A percentile compares a stretch with the other conserved stretches of the same genome.
These are phyloP conservation scores for Oryzaephilus surinamensis DNA, from an alignment of 1,140 invertebrate genomes.

Conservation along the genomic window DNA sequence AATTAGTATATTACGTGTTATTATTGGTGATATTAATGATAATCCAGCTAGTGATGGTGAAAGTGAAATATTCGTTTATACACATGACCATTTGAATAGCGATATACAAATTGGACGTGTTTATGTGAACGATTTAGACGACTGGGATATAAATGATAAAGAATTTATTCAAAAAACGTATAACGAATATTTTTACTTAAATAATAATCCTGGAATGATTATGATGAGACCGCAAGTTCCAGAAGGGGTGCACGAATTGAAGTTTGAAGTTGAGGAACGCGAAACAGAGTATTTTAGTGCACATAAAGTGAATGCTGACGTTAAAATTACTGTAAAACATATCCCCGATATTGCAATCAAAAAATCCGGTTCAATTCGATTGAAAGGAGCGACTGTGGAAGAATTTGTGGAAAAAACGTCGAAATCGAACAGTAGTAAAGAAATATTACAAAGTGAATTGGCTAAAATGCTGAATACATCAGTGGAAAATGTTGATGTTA, in stretches of 20 bases:
- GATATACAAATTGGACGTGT: slow-evolving; percentile 77
- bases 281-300: slow-evolving; percentile 33
- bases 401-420: slow-evolving; percentile 63
- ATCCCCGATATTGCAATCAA: slow-evolving; percentile 82
- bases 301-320: slow-evolving; percentile 63
- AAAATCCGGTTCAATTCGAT: slow-evolving; percentile 80
- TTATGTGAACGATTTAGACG: slow-evolving; percentile 82
- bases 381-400: slow-evolving; percentile 69
- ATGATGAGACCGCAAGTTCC: slow-evolving; percentile 61
- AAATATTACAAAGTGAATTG: slow-evolving; percentile 55
- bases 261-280: slow-evolving; percentile 60
- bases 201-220: slow-evolving; percentile 63
- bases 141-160: slow-evolving; percentile 90
- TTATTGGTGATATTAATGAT: slow-evolving; percentile 87
- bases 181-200: slow-evolving; percentile 53
- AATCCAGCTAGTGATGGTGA: slow-evolving; percentile 71
- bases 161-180: slow-evolving; percentile 54
- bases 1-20: slow-evolving; percentile 67
- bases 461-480: slow-evolving; percentile 65
- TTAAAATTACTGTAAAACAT: slow-evolving; percentile 73
- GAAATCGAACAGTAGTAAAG: slow-evolving; percentile 53
- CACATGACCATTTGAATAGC: slow-evolving; percentile 67
- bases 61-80: slow-evolving; percentile 85
- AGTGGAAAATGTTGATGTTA: slow-evolving; percentile 79
- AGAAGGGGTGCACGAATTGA: slow-evolving; percentile 56